Base-by-base conservation (phyloP, 2,113 vertebrate species). In the Neolamprologus cancellatus region DNA sequence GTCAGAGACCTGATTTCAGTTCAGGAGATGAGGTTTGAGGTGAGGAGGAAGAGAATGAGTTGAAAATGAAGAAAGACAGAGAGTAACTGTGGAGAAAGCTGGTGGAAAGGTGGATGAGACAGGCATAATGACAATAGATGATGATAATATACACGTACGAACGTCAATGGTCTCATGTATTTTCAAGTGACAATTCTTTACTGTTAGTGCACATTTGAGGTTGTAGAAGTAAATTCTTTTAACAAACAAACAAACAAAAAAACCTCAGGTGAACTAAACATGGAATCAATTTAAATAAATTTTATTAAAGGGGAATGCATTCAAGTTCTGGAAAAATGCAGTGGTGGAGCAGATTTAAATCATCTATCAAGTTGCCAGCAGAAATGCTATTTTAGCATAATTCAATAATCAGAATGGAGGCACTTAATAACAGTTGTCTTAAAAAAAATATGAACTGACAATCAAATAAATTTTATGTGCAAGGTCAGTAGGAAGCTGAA, bases 211-310 rank as follows among this genome's bases (percentile, higher is more conserved):
- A 61, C 34, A 74, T 41, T 55, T 53, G 18, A 78, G 55, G 82
- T 53, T 87, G 86, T 88, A 76, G 84, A 89, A 89, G 87, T 82
- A 81, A 84, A 88, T 93, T 91, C 90, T n/a, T n/a, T n/a, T n/a
- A 92, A 91, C 79, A 81, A 90, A 94, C 89, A 74, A 90, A 92
- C 88, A 92, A 91, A 84, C 61, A 84, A 81, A 30, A 81, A 87
- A 92, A 84, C 28, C 89, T 89, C 87, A 30, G 71, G 91, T 87
- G 87, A 91, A 93, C 91, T 90, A 85, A 91, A 88, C 78, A 90
- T 69, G 54, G 86, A 93, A 94, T 89, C 88, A 81, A 92, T 94
- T 91, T 87, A 89, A 93, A 93, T 90, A 91, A 85, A 94, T 93
- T 74, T 66, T 85, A 93, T 94, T 92, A 91, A 78, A 20, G 30